Conservation (phyloP, 2,888 invertebrate species). For the Elegia similella region DNA sequence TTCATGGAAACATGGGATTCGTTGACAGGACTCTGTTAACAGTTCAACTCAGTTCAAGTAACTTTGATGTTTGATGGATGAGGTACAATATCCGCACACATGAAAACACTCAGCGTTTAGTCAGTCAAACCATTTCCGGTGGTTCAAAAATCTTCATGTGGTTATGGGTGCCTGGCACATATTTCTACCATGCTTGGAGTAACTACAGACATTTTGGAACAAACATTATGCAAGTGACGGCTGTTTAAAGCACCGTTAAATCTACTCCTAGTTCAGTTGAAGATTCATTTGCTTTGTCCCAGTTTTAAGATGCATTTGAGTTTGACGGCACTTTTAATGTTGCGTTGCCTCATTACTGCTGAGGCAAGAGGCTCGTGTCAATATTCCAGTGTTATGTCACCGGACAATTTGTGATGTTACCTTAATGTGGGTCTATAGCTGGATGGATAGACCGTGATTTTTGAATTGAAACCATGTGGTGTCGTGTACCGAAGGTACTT, state of each 20-base stretch:
- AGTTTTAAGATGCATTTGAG: slow-evolving; percentile 40
- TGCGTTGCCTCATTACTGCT: slow-evolving; percentile 33
- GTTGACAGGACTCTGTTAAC: too few species aligned
- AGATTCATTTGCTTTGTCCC: slow-evolving; percentile 51
- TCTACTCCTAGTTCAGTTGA: slow-evolving; percentile 47
- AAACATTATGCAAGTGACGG: slow-evolving; percentile 33
- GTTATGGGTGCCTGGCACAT: too few species aligned
- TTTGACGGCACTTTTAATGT: slow-evolving; percentile 30
- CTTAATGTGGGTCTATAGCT: neutral
- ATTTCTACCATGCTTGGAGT: neutral
- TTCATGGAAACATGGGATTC: too few species aligned
- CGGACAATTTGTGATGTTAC: neutral
- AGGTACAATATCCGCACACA: too few species aligned
- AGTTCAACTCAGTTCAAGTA: too few species aligned
- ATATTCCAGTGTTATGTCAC: slow-evolving; percentile 7
- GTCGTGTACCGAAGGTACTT: too few species aligned
- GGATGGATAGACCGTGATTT: too few species aligned
- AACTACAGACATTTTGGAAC: slow-evolving; percentile 28
- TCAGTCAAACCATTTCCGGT: too few species aligned
- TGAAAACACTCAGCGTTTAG: too few species aligned
- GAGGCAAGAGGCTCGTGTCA: slow-evolving; percentile 24
- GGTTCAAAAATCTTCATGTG: too few species aligned
- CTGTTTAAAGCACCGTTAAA: slow-evolving; percentile 49
- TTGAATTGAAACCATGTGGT: too few species aligned
- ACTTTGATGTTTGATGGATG: too few species aligned